Evolutionary conservation across 2,888 invertebrate genomes (phyloP).

Genomic region (Dioctria rufipes): DNA sequence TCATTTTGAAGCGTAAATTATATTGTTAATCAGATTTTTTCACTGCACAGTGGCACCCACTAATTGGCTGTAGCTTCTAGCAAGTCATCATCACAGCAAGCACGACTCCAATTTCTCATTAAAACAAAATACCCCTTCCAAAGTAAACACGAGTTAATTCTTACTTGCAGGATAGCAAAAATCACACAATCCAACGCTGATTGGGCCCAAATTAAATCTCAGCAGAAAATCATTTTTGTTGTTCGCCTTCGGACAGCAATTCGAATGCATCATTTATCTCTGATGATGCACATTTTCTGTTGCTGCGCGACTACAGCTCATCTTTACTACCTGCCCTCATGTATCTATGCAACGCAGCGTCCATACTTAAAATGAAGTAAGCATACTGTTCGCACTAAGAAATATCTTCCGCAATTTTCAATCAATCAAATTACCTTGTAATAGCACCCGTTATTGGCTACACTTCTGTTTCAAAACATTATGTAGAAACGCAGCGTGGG

Average conservation of each 20-base stretch:
- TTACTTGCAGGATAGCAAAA: neutral
- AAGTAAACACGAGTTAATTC: neutral
- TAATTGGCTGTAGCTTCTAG: neutral
- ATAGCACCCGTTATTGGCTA: neutral
- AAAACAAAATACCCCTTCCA: neutral
- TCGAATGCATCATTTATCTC: neutral
- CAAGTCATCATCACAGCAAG: neutral
- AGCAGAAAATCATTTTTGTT: neutral
- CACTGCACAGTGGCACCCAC: conserved; percentile 31
- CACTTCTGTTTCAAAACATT: neutral
- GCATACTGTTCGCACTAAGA: conserved; percentile 6
- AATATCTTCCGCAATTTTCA: conserved; percentile 43
- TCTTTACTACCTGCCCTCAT: no score
- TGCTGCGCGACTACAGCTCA: no score
- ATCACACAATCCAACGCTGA: neutral
- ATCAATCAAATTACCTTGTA: conserved; percentile 28
- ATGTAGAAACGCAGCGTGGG: neutral
- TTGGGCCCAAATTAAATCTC: neutral
- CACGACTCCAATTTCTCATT: neutral
- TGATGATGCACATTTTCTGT: neutral
- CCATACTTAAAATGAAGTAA: no score
- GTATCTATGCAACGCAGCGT: no score
- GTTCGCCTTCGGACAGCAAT: neutral
- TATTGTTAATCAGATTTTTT: conserved; percentile 26
- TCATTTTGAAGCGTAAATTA: conserved; percentile 37